phyloP scores from a whole-genome alignment of 1,140 invertebrate genomes.

The Neodiprion pinetum region DNA sequence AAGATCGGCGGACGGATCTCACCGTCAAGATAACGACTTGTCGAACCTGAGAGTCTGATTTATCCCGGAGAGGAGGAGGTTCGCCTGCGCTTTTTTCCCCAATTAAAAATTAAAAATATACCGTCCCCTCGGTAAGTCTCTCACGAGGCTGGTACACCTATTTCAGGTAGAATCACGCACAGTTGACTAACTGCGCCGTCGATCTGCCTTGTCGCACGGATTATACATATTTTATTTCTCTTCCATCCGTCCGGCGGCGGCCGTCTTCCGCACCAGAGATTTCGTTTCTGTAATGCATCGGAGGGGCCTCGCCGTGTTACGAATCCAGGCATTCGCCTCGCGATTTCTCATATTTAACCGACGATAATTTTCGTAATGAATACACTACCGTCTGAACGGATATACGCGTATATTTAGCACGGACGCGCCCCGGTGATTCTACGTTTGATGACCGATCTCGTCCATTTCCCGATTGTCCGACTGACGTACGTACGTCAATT shows the following conservation, averaged over 20 bases:
- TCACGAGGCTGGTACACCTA: slow-evolving; percentile 24
- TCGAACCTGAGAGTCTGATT: neutral
- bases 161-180: slow-evolving; percentile 20
- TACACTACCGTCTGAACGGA: neutral
- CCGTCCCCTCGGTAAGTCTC: slow-evolving; percentile 21
- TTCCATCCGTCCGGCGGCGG: neutral
- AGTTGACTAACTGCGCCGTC: slow-evolving; percentile 41
- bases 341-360: no score
- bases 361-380: no score
- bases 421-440: neutral
- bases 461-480: no score
- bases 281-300: neutral
- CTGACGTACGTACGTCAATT: no score
- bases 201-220: slow-evolving; percentile 53
- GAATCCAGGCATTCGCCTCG: no score
- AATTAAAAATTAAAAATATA: slow-evolving; percentile 62
- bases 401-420: neutral
- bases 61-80: neutral
- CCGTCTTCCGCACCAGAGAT: neutral
- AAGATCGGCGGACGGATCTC: neutral
- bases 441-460: no score
- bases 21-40: neutral
- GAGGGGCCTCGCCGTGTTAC: no score
- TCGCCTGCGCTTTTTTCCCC: slow-evolving; percentile 49
- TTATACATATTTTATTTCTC: slow-evolving; percentile 56